Evolutionary conservation across 2,888 invertebrate species (phyloP).

Genomic region (Phaonia tiefii): DNA sequence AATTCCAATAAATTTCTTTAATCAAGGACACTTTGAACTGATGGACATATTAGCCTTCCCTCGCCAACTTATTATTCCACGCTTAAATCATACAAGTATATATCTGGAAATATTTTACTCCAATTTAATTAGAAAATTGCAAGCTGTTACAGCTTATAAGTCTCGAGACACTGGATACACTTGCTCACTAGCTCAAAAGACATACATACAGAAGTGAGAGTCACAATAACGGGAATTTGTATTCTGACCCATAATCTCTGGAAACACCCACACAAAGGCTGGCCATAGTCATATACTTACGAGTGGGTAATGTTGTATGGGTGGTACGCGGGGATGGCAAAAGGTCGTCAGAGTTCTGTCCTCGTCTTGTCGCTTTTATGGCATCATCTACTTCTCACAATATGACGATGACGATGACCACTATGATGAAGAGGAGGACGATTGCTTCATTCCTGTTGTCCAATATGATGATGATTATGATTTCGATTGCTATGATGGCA

Average conservation of each 20-base stretch:
- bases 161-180: not conserved
- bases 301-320: conserved; percentile 15
- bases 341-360: conserved; percentile 7
- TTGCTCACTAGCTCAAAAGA: not conserved
- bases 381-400: not conserved
- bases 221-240: conserved; percentile 13
- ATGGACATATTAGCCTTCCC: too few relatives aligned
- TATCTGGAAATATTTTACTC: too few relatives aligned
- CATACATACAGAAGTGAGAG: not conserved
- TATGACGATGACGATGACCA: not conserved
- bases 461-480: not conserved
- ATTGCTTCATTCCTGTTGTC: not conserved
- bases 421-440: not conserved
- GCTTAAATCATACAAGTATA: too few relatives aligned
- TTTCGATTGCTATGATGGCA: not conserved
- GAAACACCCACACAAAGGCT: conserved; percentile 19
- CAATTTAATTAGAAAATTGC: conserved; percentile 40
- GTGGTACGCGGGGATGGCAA: too few relatives aligned
- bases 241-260: conserved; percentile 12
- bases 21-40: too few relatives aligned
- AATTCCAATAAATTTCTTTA: too few relatives aligned
- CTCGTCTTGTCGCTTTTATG: not conserved
- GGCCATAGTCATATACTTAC: conserved; percentile 20
- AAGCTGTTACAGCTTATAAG: conserved; percentile 50
- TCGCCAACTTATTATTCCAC: too few relatives aligned